Evolutionary conservation across 2,888 invertebrate species (phyloP).

Genomic region (Myopa tessellatipennis): DNA sequence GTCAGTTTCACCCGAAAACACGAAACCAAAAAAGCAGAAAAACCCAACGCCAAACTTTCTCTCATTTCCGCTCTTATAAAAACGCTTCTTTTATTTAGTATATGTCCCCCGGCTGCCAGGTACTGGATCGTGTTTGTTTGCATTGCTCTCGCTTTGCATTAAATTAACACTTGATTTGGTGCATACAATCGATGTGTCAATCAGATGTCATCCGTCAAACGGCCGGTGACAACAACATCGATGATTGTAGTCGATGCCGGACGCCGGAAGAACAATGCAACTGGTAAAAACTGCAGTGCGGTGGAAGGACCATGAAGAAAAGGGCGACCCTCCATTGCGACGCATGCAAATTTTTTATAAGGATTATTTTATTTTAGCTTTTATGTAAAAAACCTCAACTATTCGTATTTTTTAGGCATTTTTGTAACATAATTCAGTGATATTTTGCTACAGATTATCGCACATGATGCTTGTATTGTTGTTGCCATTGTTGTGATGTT

Average conservation of each 20-base stretch:
- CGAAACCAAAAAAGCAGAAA: not conserved
- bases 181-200: conserved; percentile 63
- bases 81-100: not conserved
- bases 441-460: conserved; percentile 40
- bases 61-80: not conserved
- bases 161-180: conserved; percentile 60
- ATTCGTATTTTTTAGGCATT: conserved; percentile 4
- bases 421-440: conserved; percentile 11
- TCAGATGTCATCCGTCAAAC: conserved; percentile 63
- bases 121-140: conserved; percentile 43
- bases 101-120: not conserved
- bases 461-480: conserved; percentile 33
- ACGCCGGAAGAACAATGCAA: conserved; percentile 8
- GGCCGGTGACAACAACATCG: not conserved
- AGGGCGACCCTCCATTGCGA: not conserved
- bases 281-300: too few species aligned
- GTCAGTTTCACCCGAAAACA: not conserved
- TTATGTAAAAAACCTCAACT: conserved; percentile 34
- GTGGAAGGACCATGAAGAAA: not conserved
- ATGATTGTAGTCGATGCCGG: not conserved
- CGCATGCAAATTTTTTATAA: conserved; percentile 56
- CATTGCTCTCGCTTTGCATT: conserved; percentile 52
- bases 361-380: conserved; percentile 22
- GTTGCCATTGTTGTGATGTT: not conserved
- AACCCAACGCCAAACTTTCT: not conserved